phyloP scores from a whole-genome alignment of 2,113 vertebrate species.

The Toxotes jaculatrix region DNA sequence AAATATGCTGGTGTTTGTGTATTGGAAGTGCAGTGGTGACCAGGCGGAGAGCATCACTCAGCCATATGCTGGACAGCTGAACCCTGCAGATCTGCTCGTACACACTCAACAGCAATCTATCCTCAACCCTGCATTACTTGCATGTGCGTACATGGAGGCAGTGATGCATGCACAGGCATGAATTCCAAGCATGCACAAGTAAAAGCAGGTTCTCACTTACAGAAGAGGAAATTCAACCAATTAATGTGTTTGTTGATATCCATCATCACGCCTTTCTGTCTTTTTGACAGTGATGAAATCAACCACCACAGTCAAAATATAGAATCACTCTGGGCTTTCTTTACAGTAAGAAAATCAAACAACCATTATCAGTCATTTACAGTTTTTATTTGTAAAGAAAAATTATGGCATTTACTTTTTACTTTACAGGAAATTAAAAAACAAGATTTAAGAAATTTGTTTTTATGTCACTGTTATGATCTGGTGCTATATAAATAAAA shows the following conservation, averaged over 20 bases:
- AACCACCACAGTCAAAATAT: background rate
- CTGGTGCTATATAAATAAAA: too few species aligned
- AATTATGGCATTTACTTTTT: background rate
- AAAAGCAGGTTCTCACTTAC: slow-evolving; percentile 1
- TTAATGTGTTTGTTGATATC: slow-evolving; percentile 27
- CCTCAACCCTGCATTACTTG: slow-evolving; percentile 46
- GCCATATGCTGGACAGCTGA: slow-evolving; percentile 48
- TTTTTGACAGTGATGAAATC: background rate
- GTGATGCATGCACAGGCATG: slow-evolving; percentile 7
- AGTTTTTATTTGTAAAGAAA: too few species aligned
- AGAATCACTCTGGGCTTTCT: background rate
- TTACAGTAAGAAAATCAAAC: background rate
- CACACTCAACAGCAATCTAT: slow-evolving; percentile 53
- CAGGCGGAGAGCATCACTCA: slow-evolving; percentile 61
- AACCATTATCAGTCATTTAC: background rate
- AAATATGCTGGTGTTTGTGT: slow-evolving; percentile 67
- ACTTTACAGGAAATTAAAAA: background rate
- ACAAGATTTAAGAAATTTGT: background rate
- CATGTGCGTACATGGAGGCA: slow-evolving; percentile 22
- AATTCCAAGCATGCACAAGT: slow-evolving; percentile 13
- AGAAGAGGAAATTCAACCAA: background rate
- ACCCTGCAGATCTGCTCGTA: slow-evolving; percentile 46
- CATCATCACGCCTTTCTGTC: background rate
- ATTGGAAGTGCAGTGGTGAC: slow-evolving; percentile 33
- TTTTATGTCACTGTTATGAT: too few species aligned